Evolutionary conservation across 2,888 invertebrate species (phyloP).

Genomic region (Amblyteles armatorius): DNA sequence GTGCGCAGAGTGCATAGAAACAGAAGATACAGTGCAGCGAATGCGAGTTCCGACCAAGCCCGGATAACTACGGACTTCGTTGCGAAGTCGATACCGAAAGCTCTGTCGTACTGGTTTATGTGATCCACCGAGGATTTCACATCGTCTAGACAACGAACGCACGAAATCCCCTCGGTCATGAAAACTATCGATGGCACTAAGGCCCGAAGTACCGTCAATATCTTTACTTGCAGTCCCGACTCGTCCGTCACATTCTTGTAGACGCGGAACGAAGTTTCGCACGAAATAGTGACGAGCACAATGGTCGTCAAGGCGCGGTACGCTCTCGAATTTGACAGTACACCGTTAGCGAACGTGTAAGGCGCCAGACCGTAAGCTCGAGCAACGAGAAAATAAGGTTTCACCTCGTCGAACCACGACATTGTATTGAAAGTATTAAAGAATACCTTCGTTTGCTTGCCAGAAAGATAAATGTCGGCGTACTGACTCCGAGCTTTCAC

Average conservation of each 20-base stretch:
- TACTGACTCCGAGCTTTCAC: not conserved
- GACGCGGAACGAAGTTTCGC: not conserved
- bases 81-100: conserved; percentile 2
- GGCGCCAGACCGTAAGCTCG: conserved; percentile 18
- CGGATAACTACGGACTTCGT: not conserved
- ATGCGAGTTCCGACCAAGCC: not conserved
- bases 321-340: not conserved
- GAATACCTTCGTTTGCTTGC: not conserved
- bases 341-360: not conserved
- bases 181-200: not conserved
- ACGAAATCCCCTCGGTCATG: not conserved
- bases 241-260: not conserved
- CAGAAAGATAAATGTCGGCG: not conserved
- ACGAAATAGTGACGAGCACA: not conserved
- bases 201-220: not conserved
- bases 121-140: not conserved
- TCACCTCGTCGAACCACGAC: conserved; percentile 28
- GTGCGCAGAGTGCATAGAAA: not conserved
- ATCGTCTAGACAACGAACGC: not conserved
- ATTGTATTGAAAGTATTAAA: not conserved
- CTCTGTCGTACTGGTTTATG: conserved; percentile 5
- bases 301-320: not conserved
- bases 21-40: not conserved
- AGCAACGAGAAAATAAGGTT: conserved; percentile 1
- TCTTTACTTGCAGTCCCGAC: not conserved